Evolutionary conservation across 2,888 invertebrate species (phyloP), one percentile per base, ranked within the genome.

Genomic region (Eremobia ochroleuca): DNA sequence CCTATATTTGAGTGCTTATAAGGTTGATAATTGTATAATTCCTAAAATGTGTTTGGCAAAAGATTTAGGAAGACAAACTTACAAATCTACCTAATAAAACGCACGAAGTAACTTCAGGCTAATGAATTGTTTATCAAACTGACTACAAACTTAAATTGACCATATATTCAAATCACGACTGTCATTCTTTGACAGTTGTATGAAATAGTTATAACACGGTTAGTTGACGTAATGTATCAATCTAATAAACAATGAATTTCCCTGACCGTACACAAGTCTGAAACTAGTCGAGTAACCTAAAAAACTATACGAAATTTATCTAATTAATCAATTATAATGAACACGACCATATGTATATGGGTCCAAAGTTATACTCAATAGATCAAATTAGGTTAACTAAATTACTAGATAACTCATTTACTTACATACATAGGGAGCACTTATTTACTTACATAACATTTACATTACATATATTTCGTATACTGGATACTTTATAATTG

Each of bases 1-100:
- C 69, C 74, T 81, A 64, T 81, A 73, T 55, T 34, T 31, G 0
- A 18, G 40, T 73, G 67, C 68, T 62, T 71, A 65, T 76, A 77
- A 58, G 43, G 34, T 6, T 21, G 31, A 76, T 72, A 49, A 74
- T 59, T 31, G 37, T 28, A 64, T 34, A 28, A 52, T 61, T 65
- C 40, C n/a, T 21, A 0, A 49, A 9, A 71, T 11, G 0, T 37
- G 9, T 28, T 18, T 46, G n/a, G 28, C 1, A 31, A 49, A 46
- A 46, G 6, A 31, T 31, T 46, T 31, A 46, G 21, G 4, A 46
- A 21, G 28, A 28, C 9, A 13, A 65, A 46, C 28, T 46, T 46
- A 46, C 46, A 46, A 46, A 46, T 1, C 46, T 5, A 18, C 18
- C 18, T 5, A 5, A 46, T 46, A 46, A 46, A 46, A 46, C 4